Conservation (phyloP, 2,113 vertebrate species). For the Pholis gunnellus region DNA sequence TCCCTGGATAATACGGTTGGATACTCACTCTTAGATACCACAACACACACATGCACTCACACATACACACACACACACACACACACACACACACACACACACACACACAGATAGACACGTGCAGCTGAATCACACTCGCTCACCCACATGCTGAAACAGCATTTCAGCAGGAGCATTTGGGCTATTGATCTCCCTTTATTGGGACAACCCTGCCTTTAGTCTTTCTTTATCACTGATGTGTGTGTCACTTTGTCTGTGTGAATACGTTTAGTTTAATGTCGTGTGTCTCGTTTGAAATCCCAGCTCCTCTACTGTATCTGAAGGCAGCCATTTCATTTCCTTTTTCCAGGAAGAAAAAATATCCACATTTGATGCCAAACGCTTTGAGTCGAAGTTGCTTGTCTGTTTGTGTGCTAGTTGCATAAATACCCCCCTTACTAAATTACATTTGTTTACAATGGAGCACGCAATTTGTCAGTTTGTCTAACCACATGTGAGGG, state of each 20-base stretch:
- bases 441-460: slow-evolving; percentile 49
- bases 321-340: neutral
- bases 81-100: neutral
- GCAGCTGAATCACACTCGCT: slow-evolving; percentile 41
- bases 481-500: slow-evolving; percentile 38
- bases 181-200: slow-evolving; percentile 51
- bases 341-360: neutral
- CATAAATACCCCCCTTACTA: neutral
- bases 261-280: neutral
- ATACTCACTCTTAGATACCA: slow-evolving; percentile 53
- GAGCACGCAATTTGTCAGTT: slow-evolving; percentile 48
- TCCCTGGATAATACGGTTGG: slow-evolving; percentile 67
- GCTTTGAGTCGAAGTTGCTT: neutral
- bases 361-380: neutral
- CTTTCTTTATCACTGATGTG: slow-evolving; percentile 14
- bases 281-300: neutral
- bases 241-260: slow-evolving; percentile 5
- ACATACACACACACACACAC: neutral
- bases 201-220: slow-evolving; percentile 32
- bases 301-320: neutral
- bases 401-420: slow-evolving; percentile 8
- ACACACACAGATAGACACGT: slow-evolving; percentile 9
- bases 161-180: slow-evolving; percentile 31
- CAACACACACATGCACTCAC: slow-evolving; percentile 25
- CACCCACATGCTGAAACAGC: slow-evolving; percentile 56